Evolutionary conservation across 1,140 invertebrate species (phyloP), one percentile per base, ranked within the genome.

Genomic region (Medauroidea extradentata): DNA sequence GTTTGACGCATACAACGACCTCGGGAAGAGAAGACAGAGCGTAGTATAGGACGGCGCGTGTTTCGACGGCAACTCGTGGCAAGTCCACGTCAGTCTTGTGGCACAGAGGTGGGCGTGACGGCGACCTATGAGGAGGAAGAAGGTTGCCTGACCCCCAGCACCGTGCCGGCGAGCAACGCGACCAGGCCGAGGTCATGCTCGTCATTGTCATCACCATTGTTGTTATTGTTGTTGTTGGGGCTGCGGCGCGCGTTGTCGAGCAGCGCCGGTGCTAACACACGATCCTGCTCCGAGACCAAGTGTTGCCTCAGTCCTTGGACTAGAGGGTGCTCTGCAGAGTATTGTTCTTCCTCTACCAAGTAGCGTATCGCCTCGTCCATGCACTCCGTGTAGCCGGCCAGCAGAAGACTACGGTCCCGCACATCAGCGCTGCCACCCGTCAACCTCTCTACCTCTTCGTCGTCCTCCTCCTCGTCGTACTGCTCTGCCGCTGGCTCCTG

Each of bases 311-410:
- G 67, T 2, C 73, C 73, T 21, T 71, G 61, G 9, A 77, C 70
- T 2, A 75, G 61, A 0, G 75, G 76, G 57, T 77, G 71, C 21
- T 71, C 65, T 29, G 62, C 59, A 0, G 75, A 64, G 41, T 75
- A 66, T 27, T 70, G 60, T 60, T 77, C 76, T 14, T 68, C 73
- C 52, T 77, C 73, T 8, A 71, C 64, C 7, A 78, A 64, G 57
- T 72, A 78, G 21, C 73, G 64, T 7, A 76, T 52, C 11, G 75
- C 74, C 61, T 77, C 75, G 25, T 69, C 63, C 60, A 73, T 73
- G 61, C 76, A 78, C 50, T 75, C 73, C 48, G 63, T 60, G 64
- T 75, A 78, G 2, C 76, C 76, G 9, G 67, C 67, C 5, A 69
- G 68, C 63, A 54, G 63, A 14, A 65, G 62, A 53, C 44, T 72